These are phyloP conservation scores for Gymnocheta viridis DNA, from an alignment of 2,888 invertebrate genomes.

Conservation along the genomic window DNA sequence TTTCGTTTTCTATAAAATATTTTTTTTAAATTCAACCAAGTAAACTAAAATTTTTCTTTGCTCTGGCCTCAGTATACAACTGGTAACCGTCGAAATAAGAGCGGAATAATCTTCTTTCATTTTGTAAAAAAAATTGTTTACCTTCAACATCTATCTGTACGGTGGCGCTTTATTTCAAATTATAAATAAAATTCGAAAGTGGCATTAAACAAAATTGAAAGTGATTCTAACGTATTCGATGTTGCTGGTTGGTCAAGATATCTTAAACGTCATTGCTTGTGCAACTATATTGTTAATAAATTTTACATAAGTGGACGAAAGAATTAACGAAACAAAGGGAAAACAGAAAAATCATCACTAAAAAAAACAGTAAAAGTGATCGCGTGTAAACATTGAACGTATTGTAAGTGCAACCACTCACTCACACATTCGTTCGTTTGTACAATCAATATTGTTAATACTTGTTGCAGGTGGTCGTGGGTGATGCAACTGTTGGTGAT, in stretches of 20 bases:
- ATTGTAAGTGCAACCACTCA: background rate
- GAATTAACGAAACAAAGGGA: background rate
- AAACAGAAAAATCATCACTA: slow-evolving; percentile 2
- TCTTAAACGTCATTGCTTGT: slow-evolving; percentile 40
- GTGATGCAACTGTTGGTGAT: background rate
- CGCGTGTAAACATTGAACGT: slow-evolving; percentile 20
- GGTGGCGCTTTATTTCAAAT: slow-evolving; percentile 19
- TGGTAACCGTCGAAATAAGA: slow-evolving; percentile 45
- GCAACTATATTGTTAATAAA: slow-evolving; percentile 5
- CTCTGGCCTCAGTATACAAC: slow-evolving; percentile 50
- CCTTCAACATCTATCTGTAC: background rate
- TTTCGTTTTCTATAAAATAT: background rate
- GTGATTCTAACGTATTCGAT: slow-evolving; percentile 30
- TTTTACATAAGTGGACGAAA: slow-evolving; percentile 26
- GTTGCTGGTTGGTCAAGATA: slow-evolving; percentile 18
- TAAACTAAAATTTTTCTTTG: slow-evolving; percentile 20
- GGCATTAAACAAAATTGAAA: slow-evolving; percentile 45
- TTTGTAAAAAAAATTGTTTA: background rate
- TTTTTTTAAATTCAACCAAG: slow-evolving; percentile 31
- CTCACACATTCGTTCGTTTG: background rate
- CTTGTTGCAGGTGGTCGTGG: background rate
- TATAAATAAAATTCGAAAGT: background rate
- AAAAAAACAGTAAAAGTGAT: slow-evolving; percentile 17
- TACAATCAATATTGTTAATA: slow-evolving; percentile 1
- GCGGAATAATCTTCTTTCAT: slow-evolving; percentile 9